Conservation (phyloP, 1,140 invertebrate species). For the Drosophila kikkawai region DNA sequence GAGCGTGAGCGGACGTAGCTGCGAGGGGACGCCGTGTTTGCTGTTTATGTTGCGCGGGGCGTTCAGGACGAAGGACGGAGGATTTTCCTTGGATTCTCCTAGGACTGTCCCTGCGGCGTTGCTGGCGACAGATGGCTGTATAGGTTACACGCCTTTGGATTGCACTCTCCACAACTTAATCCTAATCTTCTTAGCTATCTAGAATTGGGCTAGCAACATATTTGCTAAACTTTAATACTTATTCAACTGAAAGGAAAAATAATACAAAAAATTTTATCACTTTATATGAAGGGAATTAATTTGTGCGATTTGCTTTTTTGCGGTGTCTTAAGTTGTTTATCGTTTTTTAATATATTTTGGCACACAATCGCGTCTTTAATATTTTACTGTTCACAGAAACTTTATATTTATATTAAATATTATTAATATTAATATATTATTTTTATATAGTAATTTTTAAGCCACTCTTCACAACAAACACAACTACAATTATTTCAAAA, state of each 20-base stretch:
- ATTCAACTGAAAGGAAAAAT: constrained; percentile 46
- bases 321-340: too few species aligned
- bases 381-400: neutral
- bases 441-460: neutral
- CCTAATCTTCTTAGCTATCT: constrained; percentile 33
- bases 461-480: too few species aligned
- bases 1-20: constrained; percentile 72
- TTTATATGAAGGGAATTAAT: neutral
- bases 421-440: neutral
- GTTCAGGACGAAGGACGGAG: neutral
- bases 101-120: neutral
- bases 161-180: constrained; percentile 14
- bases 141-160: neutral
- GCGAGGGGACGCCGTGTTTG: constrained; percentile 76
- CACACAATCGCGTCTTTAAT: neutral
- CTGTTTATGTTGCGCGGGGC: constrained; percentile 22
- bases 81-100: neutral
- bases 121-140: neutral
- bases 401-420: too few species aligned
- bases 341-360: neutral
- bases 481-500: neutral
- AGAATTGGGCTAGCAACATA: constrained; percentile 72
- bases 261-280: neutral
- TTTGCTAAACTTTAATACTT: constrained; percentile 58
- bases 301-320: too few species aligned